Evolutionary conservation across 2,797 vertebrate genomes (phyloP).

Genomic region (Carcharodon carcharias): DNA sequence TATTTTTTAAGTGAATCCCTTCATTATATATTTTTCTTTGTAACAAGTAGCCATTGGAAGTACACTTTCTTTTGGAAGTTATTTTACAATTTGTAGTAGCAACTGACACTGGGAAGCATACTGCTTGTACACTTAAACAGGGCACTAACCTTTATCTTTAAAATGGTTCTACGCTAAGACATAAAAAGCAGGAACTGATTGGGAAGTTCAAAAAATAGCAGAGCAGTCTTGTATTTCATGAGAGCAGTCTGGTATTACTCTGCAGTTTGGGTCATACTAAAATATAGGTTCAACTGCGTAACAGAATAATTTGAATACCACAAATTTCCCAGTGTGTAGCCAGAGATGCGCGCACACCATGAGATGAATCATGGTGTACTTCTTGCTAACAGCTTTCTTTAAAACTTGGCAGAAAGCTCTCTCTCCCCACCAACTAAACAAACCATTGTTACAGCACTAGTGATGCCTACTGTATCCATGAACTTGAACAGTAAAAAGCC

Average conservation of each 20-base stretch:
- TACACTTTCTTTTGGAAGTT: neutral
- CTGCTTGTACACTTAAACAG: neutral
- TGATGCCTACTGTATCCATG: neutral
- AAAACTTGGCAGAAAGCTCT: neutral
- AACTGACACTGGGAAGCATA: neutral
- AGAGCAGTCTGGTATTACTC: neutral
- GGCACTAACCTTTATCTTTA: neutral
- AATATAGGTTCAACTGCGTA: neutral
- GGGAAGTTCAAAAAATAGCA: neutral
- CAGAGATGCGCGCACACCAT: neutral
- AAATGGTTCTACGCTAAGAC: neutral
- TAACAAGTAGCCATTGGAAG: neutral
- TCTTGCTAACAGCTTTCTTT: neutral
- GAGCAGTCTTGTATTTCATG: neutral
- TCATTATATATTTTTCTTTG: neutral
- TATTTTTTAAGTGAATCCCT: neutral
- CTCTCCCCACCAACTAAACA: neutral
- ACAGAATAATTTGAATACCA: neutral
- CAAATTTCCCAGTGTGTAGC: neutral
- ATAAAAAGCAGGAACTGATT: neutral
- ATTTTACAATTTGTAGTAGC: neutral
- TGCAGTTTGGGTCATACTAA: neutral
- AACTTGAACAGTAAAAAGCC: neutral
- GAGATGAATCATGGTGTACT: neutral
- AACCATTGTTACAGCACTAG: neutral